phyloP scores from a whole-genome alignment of 2,113 vertebrate species.

The Dipodomys stephensi region DNA sequence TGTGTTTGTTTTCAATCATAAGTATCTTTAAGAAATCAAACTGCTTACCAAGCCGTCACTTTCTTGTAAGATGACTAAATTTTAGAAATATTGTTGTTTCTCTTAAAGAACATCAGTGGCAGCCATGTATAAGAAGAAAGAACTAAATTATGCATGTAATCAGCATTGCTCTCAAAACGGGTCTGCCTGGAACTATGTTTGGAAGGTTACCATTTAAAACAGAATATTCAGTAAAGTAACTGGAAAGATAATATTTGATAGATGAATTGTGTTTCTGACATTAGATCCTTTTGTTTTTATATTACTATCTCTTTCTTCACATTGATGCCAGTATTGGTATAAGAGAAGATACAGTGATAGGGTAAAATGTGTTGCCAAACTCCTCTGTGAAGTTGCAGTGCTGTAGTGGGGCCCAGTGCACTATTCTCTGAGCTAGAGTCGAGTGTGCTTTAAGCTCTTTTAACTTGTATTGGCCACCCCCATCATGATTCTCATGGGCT shows the following conservation, averaged over 20 bases:
- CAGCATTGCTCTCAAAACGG: slow-evolving; percentile 56
- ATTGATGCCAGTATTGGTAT: slow-evolving; percentile 41
- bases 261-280: slow-evolving; percentile 50
- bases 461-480: neutral
- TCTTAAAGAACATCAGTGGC: slow-evolving; percentile 58
- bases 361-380: slow-evolving; percentile 49
- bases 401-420: neutral
- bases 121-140: slow-evolving; percentile 39
- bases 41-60: slow-evolving; percentile 69
- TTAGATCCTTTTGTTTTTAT: neutral
- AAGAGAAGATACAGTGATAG: slow-evolving; percentile 40
- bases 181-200: slow-evolving; percentile 46
- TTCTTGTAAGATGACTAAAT: slow-evolving; percentile 55
- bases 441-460: neutral
- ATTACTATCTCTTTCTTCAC: neutral
- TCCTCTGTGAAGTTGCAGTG: neutral
- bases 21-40: slow-evolving; percentile 69
- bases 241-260: slow-evolving; percentile 51
- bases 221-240: slow-evolving; percentile 50
- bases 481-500: slow-evolving; percentile 11
- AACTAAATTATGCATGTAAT: slow-evolving; percentile 64
- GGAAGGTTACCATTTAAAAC: slow-evolving; percentile 40
- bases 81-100: slow-evolving; percentile 23
- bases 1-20: slow-evolving; percentile 81
- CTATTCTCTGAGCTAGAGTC: slow-evolving; percentile 12